Percentiles rank a stretch among this genome's conserved stretches.
phyloP scores from a whole-genome alignment of 2,113 vertebrate species.

The Clarias gariepinus region DNA sequence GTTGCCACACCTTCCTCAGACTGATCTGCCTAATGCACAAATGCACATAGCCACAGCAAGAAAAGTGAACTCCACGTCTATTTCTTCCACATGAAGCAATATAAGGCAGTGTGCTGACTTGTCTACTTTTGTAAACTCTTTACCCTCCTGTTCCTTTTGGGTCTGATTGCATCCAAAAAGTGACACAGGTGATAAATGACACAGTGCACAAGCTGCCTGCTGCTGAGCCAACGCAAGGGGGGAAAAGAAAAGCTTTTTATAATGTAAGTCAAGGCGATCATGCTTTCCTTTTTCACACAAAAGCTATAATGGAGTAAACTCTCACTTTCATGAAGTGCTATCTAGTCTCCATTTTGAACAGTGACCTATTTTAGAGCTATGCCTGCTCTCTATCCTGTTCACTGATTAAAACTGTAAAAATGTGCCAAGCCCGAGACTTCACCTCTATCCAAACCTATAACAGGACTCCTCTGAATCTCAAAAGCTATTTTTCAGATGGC shows the following conservation, averaged over 20 bases:
- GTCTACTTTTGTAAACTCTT: constrained; percentile 22
- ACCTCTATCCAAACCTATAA: neutral
- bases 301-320: neutral
- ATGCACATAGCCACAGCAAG: neutral
- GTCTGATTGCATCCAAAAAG: constrained; percentile 19
- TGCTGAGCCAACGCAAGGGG: neutral
- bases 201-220: neutral
- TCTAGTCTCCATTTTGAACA: neutral
- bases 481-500: constrained; percentile 28
- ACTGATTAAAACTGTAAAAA: neutral
- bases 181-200: constrained; percentile 26
- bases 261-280: neutral
- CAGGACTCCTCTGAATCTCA: neutral
- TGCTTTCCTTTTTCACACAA: neutral
- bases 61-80: neutral
- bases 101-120: constrained; percentile 21
- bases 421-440: neutral
- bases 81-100: constrained; percentile 1
- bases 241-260: neutral
- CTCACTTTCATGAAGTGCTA: too few relatives aligned
- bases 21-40: neutral
- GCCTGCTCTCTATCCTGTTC: neutral
- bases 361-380: constrained; percentile 8
- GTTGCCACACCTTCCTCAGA: neutral
- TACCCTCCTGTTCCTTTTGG: constrained; percentile 6